Evolutionary conservation across 2,113 vertebrate genomes (phyloP), one percentile per base, ranked within the genome.

Genomic region (Eublepharis macularius): DNA sequence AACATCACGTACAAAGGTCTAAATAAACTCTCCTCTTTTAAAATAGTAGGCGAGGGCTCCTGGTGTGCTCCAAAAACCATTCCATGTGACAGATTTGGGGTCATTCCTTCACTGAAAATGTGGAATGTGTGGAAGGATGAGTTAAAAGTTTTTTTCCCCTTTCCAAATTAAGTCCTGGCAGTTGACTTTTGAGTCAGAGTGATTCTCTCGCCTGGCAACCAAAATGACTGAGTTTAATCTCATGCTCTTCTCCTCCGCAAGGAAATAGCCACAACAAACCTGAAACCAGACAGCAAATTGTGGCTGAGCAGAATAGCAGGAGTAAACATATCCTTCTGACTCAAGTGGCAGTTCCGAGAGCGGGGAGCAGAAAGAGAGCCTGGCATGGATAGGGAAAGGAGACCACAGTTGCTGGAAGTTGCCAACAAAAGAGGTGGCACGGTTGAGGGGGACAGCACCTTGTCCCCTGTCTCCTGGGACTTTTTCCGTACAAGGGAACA

Each of bases 201-300:
- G 32, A 19, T n/a, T 36, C 9, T 54, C n/a, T 36, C 34, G 80
- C n/a, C 45, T 39, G 39, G 32, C 16, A 36, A 70, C 26, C 14
- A 2, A 0, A 0, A 84, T 16, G 34, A 60, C n/a, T 12, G 0
- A 2, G 0, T 32, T 0, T 0, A 32, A 17, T 11, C 17, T 6
- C 3, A 54, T 34, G 19, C 51, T 49, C 11, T 34, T 74, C 84
- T 80, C 68, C 70, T 34, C 24, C 77, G 9, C 77, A 74, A 66
- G 45, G 14, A 66, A 86, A 80, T 45, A 86, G 57, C 72, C 69
- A 80, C 84, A 86, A 74, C 84, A 86, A 32, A 17, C 54, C 43
- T 63, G 60, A 80, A 60, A n/a, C 60, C 70, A 57, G 75, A 45
- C 9, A 60, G 70, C 69, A 5, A 76, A 74, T 54, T 57, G 79